These are phyloP conservation scores for Metopolophium dirhodum DNA, from an alignment of 1,140 invertebrate species.

Conservation along the genomic window DNA sequence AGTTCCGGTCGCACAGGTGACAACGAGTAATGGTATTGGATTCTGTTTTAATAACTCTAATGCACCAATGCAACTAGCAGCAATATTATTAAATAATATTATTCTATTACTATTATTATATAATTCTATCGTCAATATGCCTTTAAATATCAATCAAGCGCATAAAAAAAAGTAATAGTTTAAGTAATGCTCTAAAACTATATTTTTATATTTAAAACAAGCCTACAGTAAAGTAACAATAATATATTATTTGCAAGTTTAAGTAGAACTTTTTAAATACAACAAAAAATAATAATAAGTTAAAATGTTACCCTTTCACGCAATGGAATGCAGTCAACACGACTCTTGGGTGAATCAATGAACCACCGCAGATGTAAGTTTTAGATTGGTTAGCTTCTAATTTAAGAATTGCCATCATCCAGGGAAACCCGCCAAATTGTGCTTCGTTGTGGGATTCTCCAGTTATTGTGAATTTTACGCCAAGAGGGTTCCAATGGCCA, in stretches of 20 bases:
- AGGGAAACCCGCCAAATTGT: conserved; percentile 66
- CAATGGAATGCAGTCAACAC: conserved; percentile 77
- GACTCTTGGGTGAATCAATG: conserved; percentile 74
- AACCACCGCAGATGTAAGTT: conserved; percentile 78
- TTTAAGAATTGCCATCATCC: conserved; percentile 75
- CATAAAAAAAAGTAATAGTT: too few species aligned
- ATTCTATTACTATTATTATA: too few species aligned
- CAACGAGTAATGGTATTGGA: too few species aligned
- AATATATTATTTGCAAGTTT: background rate
- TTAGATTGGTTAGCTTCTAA: conserved; percentile 67
- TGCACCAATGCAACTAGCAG: too few species aligned
- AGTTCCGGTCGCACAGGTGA: too few species aligned
- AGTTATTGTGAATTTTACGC: conserved; percentile 74
- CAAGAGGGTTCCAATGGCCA: conserved; percentile 73
- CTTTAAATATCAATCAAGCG: too few species aligned
- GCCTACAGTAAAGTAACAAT: background rate
- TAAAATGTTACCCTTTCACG: conserved; percentile 59
- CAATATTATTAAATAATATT: too few species aligned
- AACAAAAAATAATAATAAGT: background rate
- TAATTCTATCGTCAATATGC: too few species aligned
- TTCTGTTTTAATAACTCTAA: too few species aligned
- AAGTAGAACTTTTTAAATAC: background rate
- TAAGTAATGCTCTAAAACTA: too few species aligned
- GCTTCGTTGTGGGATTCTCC: conserved; percentile 71
- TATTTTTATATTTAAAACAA: too few species aligned